These are phyloP conservation scores for Saccostrea cuccullata DNA, from an alignment of 1,140 invertebrate genomes.

Conservation along the genomic window DNA sequence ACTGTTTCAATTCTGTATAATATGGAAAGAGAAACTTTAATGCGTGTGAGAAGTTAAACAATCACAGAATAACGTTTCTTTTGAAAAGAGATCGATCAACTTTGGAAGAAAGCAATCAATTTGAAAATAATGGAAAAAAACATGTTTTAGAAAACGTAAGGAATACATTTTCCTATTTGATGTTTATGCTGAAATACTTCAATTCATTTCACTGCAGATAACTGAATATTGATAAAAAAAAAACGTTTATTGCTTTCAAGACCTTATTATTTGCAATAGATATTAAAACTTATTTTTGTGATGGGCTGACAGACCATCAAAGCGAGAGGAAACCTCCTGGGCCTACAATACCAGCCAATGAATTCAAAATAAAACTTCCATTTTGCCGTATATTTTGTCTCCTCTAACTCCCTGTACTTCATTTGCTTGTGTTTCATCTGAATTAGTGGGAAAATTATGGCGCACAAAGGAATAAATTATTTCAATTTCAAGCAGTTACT, in stretches of 20 bases:
- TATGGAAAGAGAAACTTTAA: too few relatives aligned
- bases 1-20: too few relatives aligned
- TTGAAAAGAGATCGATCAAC: too few relatives aligned
- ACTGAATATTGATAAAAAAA: too few relatives aligned
- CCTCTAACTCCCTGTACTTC: background rate
- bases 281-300: background rate
- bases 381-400: constrained; percentile 2
- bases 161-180: too few relatives aligned
- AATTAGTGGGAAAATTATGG: constrained; percentile 18
- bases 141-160: too few relatives aligned
- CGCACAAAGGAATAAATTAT: constrained; percentile 37
- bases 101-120: too few relatives aligned
- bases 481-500: constrained; percentile 25
- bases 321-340: constrained; percentile 5
- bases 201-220: too few relatives aligned
- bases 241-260: background rate
- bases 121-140: too few relatives aligned
- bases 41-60: too few relatives aligned
- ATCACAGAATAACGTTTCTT: too few relatives aligned
- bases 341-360: background rate
- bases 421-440: constrained; percentile 14
- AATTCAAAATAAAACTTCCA: constrained; percentile 21
- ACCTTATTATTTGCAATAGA: background rate
- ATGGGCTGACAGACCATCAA: constrained; percentile 23
- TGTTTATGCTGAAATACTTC: too few relatives aligned